Evolutionary conservation across 1,140 invertebrate genomes (phyloP).

Genomic region (Dinoponera quadriceps): DNA sequence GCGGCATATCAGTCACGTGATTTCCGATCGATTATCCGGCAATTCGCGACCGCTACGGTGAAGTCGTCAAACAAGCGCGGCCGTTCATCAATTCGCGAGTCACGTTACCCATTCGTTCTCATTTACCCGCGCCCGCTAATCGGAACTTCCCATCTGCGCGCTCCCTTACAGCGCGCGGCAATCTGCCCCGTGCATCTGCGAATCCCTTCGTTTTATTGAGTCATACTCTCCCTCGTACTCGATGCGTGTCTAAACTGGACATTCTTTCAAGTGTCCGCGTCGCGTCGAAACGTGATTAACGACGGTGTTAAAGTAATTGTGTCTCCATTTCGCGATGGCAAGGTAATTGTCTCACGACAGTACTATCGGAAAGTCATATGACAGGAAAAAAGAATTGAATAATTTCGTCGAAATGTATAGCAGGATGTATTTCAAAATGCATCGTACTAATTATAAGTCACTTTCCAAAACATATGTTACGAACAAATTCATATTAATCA

Average conservation of each 20-base stretch:
- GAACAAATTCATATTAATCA: too few relatives aligned
- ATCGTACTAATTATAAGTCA: too few relatives aligned
- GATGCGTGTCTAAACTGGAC: conserved; percentile 3
- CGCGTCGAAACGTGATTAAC: conserved; percentile 24
- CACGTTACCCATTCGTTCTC: conserved; percentile 69
- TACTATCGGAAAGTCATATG: too few relatives aligned
- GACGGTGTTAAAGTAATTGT: conserved; percentile 4
- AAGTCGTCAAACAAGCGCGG: conserved; percentile 61
- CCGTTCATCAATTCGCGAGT: conserved; percentile 65
- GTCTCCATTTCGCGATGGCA: background rate
- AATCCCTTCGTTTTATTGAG: conserved; percentile 45
- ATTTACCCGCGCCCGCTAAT: conserved; percentile 50
- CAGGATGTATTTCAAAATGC: too few relatives aligned
- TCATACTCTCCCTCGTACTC: conserved; percentile 16
- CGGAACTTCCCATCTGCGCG: conserved; percentile 59
- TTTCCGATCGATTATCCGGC: conserved; percentile 39
- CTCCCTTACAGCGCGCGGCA: conserved; percentile 27
- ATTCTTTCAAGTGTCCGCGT: background rate
- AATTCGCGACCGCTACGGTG: conserved; percentile 48
- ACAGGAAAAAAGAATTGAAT: too few relatives aligned
- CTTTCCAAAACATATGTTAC: too few relatives aligned
- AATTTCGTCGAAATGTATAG: too few relatives aligned
- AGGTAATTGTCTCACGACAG: background rate
- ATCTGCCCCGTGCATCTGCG: conserved; percentile 39
- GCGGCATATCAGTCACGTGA: conserved; percentile 11